Percentiles rank a stretch among this genome's conserved stretches.
Evolutionary conservation across 2,888 invertebrate genomes (phyloP).

Genomic region (Drosophila ezoana): DNA sequence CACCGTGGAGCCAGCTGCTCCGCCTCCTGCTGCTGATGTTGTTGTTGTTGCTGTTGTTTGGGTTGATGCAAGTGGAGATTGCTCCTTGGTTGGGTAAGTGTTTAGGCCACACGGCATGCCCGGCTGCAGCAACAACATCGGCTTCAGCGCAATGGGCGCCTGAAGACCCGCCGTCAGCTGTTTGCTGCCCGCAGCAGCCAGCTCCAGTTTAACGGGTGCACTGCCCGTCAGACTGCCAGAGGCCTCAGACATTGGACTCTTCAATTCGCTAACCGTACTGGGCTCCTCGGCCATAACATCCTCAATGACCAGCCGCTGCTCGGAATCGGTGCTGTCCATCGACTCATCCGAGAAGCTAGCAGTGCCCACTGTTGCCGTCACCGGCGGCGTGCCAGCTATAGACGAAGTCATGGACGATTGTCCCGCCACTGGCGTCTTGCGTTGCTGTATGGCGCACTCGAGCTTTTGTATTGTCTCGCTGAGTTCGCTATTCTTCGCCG

Average conservation of each 20-base stretch:
- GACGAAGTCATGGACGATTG: conserved; percentile 56
- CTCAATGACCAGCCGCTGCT: conserved; percentile 87
- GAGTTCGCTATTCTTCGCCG: conserved; percentile 87
- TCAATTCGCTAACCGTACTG: conserved; percentile 56
- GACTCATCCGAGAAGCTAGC: conserved; percentile 86
- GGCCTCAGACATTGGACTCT: conserved; percentile 66
- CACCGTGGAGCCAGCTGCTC: neutral
- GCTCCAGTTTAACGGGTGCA: conserved; percentile 63
- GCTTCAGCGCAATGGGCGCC: conserved; percentile 71
- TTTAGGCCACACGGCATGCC: conserved; percentile 15
- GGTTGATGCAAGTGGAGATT: conserved; percentile 19
- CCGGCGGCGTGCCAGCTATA: conserved; percentile 64
- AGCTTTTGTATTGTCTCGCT: conserved; percentile 88
- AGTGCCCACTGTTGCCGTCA: conserved; percentile 24
- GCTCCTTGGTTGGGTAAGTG: conserved; percentile 14
- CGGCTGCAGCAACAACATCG: conserved; percentile 37
- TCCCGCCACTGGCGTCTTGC: conserved; percentile 78
- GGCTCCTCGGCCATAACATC: conserved; percentile 83
- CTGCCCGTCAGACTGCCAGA: conserved; percentile 44
- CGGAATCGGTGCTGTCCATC: conserved; percentile 88
- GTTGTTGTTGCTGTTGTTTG: neutral
- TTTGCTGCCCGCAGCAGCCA: conserved; percentile 29
- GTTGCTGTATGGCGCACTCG: conserved; percentile 84
- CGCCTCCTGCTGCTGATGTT: neutral
- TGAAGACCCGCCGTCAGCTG: conserved; percentile 54